phyloP scores from a whole-genome alignment of 37 sponge, comb jelly and placozoan species.

The Cladorhizidae sp. region DNA sequence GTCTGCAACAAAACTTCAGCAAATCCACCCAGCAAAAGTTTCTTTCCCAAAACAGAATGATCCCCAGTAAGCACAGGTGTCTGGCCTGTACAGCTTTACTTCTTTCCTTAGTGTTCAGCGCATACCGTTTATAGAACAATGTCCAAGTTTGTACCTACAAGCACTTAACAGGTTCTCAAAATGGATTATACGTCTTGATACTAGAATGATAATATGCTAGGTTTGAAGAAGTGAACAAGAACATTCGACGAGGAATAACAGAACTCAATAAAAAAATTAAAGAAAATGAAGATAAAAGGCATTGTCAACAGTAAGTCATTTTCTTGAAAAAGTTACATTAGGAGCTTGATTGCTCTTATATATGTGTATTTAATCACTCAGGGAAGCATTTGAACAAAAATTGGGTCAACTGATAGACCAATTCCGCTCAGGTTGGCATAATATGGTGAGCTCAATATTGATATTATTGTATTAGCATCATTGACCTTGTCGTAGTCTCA shows the following conservation, averaged over 20 bases:
- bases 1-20: no score
- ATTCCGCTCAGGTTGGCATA: not conserved
- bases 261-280: conserved; percentile 20
- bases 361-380: conserved; percentile 1
- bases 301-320: conserved; percentile 17
- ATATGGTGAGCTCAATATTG: conserved; percentile 21
- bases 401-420: no score
- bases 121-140: no score
- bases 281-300: conserved; percentile 13
- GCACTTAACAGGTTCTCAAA: not conserved
- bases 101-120: no score
- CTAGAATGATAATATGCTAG: not conserved
- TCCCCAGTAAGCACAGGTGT: no score
- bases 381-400: not conserved
- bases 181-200: not conserved
- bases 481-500: no score
- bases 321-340: not conserved
- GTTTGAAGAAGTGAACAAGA: conserved; percentile 37
- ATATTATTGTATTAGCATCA: not conserved
- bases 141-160: no score
- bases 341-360: not conserved
- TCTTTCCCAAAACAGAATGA: no score
- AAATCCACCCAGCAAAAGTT: no score
- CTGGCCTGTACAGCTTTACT: no score
- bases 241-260: conserved; percentile 18